Percentiles rank a stretch among this genome's conserved stretches.
phyloP scores from a whole-genome alignment of 2,113 vertebrate species.

The Mirza zaza region DNA sequence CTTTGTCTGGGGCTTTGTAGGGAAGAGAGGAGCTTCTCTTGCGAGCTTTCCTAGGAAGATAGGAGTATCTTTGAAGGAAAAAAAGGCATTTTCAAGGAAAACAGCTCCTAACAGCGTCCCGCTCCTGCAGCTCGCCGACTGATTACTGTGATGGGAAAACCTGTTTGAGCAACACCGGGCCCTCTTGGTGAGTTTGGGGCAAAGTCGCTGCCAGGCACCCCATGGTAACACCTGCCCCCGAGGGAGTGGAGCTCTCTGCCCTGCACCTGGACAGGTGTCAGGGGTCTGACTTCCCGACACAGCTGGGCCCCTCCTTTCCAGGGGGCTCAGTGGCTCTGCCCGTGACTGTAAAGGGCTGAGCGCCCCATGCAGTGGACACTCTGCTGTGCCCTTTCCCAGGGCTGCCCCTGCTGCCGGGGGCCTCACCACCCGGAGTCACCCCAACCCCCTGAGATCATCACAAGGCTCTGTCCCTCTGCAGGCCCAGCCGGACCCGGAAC shows the following conservation, averaged over 20 bases:
- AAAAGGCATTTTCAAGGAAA: neutral
- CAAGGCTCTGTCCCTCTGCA: neutral
- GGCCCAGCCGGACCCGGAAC: neutral
- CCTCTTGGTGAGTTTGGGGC: neutral
- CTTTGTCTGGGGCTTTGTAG: neutral
- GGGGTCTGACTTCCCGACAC: neutral
- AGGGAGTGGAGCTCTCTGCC: neutral
- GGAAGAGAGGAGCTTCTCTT: neutral
- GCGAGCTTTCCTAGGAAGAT: neutral
- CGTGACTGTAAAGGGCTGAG: neutral
- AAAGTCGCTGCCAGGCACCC: neutral
- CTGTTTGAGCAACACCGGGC: neutral
- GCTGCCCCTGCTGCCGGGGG: neutral
- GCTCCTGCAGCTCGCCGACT: neutral
- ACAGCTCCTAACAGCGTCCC: neutral
- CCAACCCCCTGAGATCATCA: neutral
- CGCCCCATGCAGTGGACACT: too few relatives aligned
- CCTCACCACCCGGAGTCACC: neutral
- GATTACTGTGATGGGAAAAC: neutral
- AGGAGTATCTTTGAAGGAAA: neutral
- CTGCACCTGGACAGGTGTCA: neutral
- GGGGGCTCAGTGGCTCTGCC: neutral
- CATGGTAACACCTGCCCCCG: too few relatives aligned
- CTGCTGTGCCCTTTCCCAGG: neutral
- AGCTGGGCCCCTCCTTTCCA: neutral